Evolutionary conservation across 2,797 vertebrate genomes (phyloP).

Genomic region (Aldrovandia affinis): DNA sequence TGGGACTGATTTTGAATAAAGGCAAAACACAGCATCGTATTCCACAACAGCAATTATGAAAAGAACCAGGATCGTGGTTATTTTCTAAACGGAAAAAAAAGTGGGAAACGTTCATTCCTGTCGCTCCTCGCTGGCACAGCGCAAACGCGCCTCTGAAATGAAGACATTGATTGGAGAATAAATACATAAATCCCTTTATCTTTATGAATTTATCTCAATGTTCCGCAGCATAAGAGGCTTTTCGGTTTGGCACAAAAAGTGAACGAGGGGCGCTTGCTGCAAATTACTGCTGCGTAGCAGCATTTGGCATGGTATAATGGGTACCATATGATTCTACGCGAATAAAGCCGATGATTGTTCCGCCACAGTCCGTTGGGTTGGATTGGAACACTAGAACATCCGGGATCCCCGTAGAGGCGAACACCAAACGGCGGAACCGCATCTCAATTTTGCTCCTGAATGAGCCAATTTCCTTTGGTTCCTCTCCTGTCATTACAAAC

Average conservation of each 20-base stretch:
- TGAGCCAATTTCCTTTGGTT: neutral
- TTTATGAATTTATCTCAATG: neutral
- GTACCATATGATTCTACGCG: slow-evolving; percentile 17
- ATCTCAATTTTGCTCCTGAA: neutral
- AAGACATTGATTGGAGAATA: too few relatives aligned
- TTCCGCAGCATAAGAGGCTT: neutral
- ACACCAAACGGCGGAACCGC: neutral
- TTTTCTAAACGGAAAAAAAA: too few relatives aligned
- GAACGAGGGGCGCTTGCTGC: neutral
- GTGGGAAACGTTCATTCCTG: too few relatives aligned
- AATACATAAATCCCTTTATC: too few relatives aligned
- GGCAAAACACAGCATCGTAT: neutral
- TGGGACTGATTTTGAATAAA: neutral
- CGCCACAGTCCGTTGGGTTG: neutral
- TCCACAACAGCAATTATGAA: neutral
- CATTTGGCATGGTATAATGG: slow-evolving; percentile 18
- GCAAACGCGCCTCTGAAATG: too few relatives aligned
- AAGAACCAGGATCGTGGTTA: neutral
- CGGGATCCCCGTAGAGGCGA: neutral
- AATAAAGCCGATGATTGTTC: slow-evolving; percentile 6
- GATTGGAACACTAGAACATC: neutral
- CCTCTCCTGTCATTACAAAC: neutral
- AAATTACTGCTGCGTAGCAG: neutral
- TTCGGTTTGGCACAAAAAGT: neutral
- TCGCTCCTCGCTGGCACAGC: too few relatives aligned